A percentile compares a stretch with the other conserved stretches of the same genome.
Conservation (phyloP, 2,888 invertebrate species). For the Muschampia plurimacula region DNA sequence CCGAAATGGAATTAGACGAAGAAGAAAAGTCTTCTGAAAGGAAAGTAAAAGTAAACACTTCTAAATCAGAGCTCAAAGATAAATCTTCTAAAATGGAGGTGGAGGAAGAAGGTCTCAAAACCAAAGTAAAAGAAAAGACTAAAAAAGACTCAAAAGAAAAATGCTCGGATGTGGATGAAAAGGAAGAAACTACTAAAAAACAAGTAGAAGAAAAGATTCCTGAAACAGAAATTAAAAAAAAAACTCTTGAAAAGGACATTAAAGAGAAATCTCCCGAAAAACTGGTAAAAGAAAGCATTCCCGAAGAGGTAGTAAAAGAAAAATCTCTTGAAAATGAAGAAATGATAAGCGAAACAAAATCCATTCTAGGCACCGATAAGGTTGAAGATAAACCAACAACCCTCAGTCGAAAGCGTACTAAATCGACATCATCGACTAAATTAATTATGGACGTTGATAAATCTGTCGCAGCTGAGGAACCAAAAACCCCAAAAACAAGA, state of each 20-base stretch:
- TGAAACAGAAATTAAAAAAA: not conserved
- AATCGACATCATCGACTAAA: slow-evolving; percentile 57
- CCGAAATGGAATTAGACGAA: not conserved
- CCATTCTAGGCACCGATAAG: slow-evolving; percentile 31
- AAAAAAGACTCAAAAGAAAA: not conserved
- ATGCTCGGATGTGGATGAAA: not conserved
- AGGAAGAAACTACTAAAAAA: not conserved
- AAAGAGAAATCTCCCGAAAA: not conserved
- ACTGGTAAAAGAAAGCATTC: not conserved
- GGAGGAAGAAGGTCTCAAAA: not conserved
- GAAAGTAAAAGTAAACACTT: not conserved
- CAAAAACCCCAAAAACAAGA: slow-evolving; percentile 63
- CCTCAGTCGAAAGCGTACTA: slow-evolving; percentile 50
- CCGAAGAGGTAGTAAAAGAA: slow-evolving; percentile 5
- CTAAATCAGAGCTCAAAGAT: not conserved
- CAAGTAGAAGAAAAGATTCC: slow-evolving; percentile 1
- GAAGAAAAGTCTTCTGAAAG: not conserved
- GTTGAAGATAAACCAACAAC: slow-evolving; percentile 35
- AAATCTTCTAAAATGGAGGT: not conserved
- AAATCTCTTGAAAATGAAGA: slow-evolving; percentile 2
- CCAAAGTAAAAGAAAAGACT: not conserved
- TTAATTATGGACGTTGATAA: slow-evolving; percentile 40
- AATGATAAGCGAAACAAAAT: slow-evolving; percentile 27
- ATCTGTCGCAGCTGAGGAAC: slow-evolving; percentile 44
- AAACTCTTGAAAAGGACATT: slow-evolving; percentile 8